phyloP scores from a whole-genome alignment of 2,113 vertebrate genomes.

The Hippocampus guttulatus region DNA sequence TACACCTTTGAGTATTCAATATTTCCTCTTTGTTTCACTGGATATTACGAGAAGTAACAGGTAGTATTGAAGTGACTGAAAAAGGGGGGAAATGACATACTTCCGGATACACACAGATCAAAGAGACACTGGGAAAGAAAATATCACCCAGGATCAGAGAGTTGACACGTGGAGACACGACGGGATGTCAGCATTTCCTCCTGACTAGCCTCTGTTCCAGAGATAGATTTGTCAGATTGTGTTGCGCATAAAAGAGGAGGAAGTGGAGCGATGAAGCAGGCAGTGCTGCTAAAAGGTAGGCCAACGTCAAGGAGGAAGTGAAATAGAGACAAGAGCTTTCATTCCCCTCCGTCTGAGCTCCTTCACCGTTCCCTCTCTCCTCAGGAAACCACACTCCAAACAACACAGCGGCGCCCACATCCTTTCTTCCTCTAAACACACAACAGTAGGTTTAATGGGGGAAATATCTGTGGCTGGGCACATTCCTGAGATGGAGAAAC shows the following conservation, averaged over 20 bases:
- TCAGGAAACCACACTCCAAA: slow-evolving; percentile 66
- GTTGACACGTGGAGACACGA: slow-evolving; percentile 49
- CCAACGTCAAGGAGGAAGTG: slow-evolving; percentile 40
- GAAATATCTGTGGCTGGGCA: slow-evolving; percentile 25
- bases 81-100: slow-evolving; percentile 43
- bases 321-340: slow-evolving; percentile 43
- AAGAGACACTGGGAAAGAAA: slow-evolving; percentile 21
- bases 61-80: slow-evolving; percentile 17
- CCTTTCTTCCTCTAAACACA: slow-evolving; percentile 37
- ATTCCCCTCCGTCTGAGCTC: slow-evolving; percentile 21
- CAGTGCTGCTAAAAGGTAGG: slow-evolving; percentile 21
- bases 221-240: slow-evolving; percentile 41
- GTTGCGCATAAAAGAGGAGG: slow-evolving; percentile 34
- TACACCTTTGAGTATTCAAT: neutral
- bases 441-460: slow-evolving; percentile 10
- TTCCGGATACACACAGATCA: slow-evolving; percentile 20
- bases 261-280: slow-evolving; percentile 26
- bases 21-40: neutral
- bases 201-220: slow-evolving; percentile 51
- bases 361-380: slow-evolving; percentile 32
- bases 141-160: slow-evolving; percentile 45
- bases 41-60: slow-evolving; percentile 10
- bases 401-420: slow-evolving; percentile 48
- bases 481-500: slow-evolving; percentile 33
- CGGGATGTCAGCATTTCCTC: slow-evolving; percentile 61